Percentiles rank a stretch among this genome's conserved stretches.
Conservation (phyloP, 2,113 vertebrate species). For the Arizona elegans region DNA sequence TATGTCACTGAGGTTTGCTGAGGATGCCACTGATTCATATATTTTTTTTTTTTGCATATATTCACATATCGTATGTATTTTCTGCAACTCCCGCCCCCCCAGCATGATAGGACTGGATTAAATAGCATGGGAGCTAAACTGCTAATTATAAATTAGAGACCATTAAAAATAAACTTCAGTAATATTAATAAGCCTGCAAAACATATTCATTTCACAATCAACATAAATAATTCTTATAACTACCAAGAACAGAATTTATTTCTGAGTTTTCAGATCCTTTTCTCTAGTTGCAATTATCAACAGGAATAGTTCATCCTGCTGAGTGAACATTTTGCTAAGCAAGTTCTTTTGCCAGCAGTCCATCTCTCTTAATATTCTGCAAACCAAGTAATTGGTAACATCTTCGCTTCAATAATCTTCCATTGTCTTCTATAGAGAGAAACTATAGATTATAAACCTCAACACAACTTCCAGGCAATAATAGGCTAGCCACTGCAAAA, state of each 20-base stretch:
- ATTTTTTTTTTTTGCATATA: background rate
- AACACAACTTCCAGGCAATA: background rate
- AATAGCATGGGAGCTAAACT: background rate
- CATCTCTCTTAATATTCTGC: background rate
- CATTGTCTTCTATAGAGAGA: background rate
- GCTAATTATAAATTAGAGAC: background rate
- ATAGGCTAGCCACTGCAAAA: slow-evolving; percentile 31
- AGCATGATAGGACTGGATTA: background rate
- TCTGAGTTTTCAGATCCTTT: background rate
- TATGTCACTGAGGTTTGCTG: background rate
- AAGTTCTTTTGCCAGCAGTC: background rate
- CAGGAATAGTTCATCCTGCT: background rate
- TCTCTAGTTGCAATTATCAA: background rate
- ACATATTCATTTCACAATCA: background rate
- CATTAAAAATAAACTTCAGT: too few relatives aligned
- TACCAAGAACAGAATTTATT: background rate
- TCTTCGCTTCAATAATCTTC: background rate
- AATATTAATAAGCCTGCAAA: background rate
- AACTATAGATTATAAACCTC: slow-evolving; percentile 12
- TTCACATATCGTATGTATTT: background rate
- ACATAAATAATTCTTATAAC: background rate
- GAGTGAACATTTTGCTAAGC: background rate
- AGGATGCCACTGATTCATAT: background rate
- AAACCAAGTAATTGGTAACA: slow-evolving; percentile 34
- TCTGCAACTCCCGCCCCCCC: background rate